Evolutionary conservation across 2,888 invertebrate genomes (phyloP).

Genomic region (Drosophila stalkeri): DNA sequence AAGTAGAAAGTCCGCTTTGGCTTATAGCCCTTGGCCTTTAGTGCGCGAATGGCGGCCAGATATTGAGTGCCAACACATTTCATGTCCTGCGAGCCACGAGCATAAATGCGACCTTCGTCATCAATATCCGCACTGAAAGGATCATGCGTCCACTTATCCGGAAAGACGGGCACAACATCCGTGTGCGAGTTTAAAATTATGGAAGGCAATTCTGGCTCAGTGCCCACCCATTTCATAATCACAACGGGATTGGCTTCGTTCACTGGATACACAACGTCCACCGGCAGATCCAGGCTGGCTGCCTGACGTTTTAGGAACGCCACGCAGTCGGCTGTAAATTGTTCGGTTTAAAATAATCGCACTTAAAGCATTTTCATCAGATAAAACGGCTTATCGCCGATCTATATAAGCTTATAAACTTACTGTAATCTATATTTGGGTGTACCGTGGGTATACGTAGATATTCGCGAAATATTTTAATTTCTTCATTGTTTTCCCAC

Average conservation of each 20-base stretch:
- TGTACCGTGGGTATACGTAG: constrained; percentile 94
- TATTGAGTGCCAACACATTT: constrained; percentile 93
- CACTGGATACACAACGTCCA: constrained; percentile 87
- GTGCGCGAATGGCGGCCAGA: constrained; percentile 90
- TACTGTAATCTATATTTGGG: constrained; percentile 94
- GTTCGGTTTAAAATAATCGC: constrained; percentile 10
- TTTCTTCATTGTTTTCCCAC: constrained; percentile 87
- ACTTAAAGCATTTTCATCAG: not conserved
- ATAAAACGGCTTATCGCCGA: constrained; percentile 8
- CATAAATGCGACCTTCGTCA: constrained; percentile 92
- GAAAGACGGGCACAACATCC: constrained; percentile 96
- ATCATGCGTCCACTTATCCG: constrained; percentile 95
- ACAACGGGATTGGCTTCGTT: constrained; percentile 90
- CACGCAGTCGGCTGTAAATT: constrained; percentile 86
- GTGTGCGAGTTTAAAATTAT: constrained; percentile 96
- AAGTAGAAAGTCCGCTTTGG: constrained; percentile 90
- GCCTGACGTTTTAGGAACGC: constrained; percentile 91
- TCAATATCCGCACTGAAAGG: constrained; percentile 96
- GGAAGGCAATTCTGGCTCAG: constrained; percentile 89
- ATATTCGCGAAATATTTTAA: constrained; percentile 93
- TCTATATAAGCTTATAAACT: constrained; percentile 70
- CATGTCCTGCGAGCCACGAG: constrained; percentile 92
- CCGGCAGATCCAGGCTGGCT: constrained; percentile 88
- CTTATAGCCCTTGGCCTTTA: constrained; percentile 87
- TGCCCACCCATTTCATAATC: constrained; percentile 92